phyloP scores from a whole-genome alignment of 2,113 vertebrate species.

The Microcebus lehilahytsara region DNA sequence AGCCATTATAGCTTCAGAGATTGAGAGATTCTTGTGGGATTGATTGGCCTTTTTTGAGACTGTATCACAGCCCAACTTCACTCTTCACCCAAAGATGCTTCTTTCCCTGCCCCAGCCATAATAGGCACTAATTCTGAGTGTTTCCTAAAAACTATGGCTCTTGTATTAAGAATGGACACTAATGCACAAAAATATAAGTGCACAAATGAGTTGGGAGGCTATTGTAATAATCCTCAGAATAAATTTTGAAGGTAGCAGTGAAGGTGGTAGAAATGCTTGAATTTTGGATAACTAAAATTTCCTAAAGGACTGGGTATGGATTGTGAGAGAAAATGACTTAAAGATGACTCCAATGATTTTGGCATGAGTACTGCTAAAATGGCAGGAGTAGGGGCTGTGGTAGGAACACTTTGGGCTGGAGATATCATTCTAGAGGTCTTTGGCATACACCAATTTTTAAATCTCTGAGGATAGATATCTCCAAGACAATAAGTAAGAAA shows the following conservation, averaged over 20 bases:
- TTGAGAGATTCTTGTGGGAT: background rate
- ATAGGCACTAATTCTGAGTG: background rate
- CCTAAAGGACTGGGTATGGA: background rate
- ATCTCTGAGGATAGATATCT: background rate
- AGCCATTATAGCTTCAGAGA: background rate
- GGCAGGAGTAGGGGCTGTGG: fast-evolving
- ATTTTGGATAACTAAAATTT: background rate
- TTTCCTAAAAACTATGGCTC: background rate
- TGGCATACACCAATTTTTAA: background rate
- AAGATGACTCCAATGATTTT: background rate
- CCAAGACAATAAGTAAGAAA: background rate
- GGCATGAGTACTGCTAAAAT: background rate
- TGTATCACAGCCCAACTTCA: background rate
- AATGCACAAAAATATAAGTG: background rate
- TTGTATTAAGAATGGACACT: background rate
- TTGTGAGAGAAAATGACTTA: background rate
- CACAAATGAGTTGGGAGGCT: background rate
- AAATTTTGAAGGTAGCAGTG: background rate
- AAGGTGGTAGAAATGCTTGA: background rate
- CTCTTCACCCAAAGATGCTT: background rate
- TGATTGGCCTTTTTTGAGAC: background rate
- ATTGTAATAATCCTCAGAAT: background rate
- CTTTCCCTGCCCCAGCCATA: fast-evolving
- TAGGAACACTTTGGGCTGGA: background rate
- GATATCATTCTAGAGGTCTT: background rate